These are phyloP conservation scores for Acromyrmex charruanus DNA, from an alignment of 1,140 invertebrate species.

Conservation along the genomic window DNA sequence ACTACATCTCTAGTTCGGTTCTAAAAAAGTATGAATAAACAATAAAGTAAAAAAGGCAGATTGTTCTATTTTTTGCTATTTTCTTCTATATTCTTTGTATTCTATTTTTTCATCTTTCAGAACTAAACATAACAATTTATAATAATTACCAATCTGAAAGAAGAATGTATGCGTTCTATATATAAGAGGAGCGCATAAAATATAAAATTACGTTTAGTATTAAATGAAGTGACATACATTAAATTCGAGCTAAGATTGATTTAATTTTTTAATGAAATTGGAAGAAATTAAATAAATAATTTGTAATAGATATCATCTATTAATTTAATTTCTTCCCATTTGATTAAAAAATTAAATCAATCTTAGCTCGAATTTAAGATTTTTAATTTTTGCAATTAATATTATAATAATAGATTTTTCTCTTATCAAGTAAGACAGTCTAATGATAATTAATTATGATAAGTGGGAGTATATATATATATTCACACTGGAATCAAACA, in stretches of 20 bases:
- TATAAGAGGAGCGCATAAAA: neutral
- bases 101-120: neutral
- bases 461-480: neutral
- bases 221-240: too few species aligned
- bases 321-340: neutral
- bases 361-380: neutral
- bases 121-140: constrained; percentile 1
- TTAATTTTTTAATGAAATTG: too few species aligned
- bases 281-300: too few species aligned
- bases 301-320: too few species aligned
- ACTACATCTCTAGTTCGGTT: neutral
- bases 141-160: neutral
- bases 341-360: neutral
- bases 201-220: neutral
- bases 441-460: constrained; percentile 17
- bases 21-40: neutral
- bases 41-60: neutral
- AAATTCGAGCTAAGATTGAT: too few species aligned
- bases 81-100: too few species aligned
- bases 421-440: neutral
- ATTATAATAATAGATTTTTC: neutral
- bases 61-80: too few species aligned
- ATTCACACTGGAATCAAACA: neutral
- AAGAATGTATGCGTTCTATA: neutral
- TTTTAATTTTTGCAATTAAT: neutral